Conservation (phyloP, 2,113 vertebrate species). For the Sakesphorus luctuosus region DNA sequence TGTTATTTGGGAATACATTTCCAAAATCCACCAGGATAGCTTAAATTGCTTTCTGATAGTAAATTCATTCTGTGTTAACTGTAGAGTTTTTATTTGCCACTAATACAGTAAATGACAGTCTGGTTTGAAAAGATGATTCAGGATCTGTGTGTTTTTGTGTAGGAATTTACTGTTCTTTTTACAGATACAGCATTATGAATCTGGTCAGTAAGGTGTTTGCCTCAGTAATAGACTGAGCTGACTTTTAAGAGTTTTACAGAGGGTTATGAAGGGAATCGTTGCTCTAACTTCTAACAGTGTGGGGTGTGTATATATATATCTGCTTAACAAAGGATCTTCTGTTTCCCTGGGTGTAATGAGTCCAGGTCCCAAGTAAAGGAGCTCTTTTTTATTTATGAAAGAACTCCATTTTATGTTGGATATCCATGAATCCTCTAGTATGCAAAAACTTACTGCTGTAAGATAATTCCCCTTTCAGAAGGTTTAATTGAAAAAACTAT, state of each 20-base stretch:
- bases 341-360: slow-evolving; percentile 50
- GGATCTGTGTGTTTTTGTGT: background rate
- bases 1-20: background rate
- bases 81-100: background rate
- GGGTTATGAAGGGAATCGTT: background rate
- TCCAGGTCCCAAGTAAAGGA: slow-evolving; percentile 47
- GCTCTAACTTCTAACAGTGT: background rate
- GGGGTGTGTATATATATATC: background rate
- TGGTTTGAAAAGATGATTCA: background rate
- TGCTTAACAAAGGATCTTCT: slow-evolving; percentile 59
- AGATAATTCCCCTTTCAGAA: slow-evolving; percentile 5
- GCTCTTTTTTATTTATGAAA: slow-evolving; percentile 60
- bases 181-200: background rate
- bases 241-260: background rate
- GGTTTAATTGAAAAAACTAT: background rate
- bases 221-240: background rate
- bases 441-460: background rate
- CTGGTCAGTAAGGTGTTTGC: background rate
- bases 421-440: slow-evolving; percentile 12
- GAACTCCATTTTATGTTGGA: slow-evolving; percentile 53
- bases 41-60: background rate
- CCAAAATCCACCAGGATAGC: background rate
- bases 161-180: background rate
- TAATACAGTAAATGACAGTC: background rate
- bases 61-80: background rate